Percentiles rank a stretch among this genome's conserved stretches.
These are phyloP conservation scores for Macrosiphum euphorbiae DNA, from an alignment of 2,888 invertebrate genomes.

Conservation along the genomic window DNA sequence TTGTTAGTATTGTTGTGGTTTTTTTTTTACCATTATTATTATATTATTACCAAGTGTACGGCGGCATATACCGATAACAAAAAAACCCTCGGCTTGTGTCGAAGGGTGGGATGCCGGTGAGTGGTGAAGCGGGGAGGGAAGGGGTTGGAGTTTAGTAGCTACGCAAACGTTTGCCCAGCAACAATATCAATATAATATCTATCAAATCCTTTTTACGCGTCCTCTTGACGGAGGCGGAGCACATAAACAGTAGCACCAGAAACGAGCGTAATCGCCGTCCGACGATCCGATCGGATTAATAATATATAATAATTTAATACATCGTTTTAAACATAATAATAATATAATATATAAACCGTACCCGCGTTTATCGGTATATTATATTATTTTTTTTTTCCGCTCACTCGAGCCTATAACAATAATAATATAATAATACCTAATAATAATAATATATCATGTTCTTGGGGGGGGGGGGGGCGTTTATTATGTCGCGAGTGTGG, in stretches of 20 bases:
- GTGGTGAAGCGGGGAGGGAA: neutral
- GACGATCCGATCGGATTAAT: slow-evolving; percentile 27
- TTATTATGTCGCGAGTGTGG: neutral
- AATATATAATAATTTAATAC: neutral
- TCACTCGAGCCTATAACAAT: neutral
- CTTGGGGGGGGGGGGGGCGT: too few species aligned
- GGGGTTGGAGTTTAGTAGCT: neutral
- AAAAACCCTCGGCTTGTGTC: neutral
- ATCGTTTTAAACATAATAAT: neutral
- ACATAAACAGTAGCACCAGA: neutral
- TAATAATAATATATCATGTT: neutral
- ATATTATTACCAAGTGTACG: neutral
- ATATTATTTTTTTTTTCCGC: neutral
- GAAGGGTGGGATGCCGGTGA: neutral
- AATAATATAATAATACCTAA: neutral
- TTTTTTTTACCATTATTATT: neutral
- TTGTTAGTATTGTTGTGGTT: neutral
- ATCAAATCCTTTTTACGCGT: slow-evolving; percentile 32
- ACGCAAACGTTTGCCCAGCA: neutral
- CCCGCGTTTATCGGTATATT: neutral
- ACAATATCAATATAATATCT: slow-evolving; percentile 27
- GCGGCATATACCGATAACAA: neutral
- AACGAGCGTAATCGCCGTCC: neutral
- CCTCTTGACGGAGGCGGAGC: neutral
- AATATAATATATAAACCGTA: too few species aligned